Evolutionary conservation across 2,888 invertebrate species (phyloP), one percentile per base, ranked within the genome.

Genomic region (Aplocera efformata): DNA sequence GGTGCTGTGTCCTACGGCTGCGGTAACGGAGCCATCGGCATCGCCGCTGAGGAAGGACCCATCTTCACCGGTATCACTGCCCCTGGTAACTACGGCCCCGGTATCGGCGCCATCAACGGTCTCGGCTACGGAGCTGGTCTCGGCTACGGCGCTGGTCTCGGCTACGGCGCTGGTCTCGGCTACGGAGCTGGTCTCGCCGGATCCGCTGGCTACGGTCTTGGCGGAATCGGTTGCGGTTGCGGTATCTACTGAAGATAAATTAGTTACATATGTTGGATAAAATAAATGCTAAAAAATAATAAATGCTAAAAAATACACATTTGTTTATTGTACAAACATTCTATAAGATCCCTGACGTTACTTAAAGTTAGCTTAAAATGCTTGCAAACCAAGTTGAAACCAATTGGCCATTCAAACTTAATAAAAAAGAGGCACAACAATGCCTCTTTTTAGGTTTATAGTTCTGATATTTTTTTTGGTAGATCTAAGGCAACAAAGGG

Each of bases 1-100:
- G 65, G 65, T 7, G 47, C 50, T 3, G 58, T 70, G 9, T 35
- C 53, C 0, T 70, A 72, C 34, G 60, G 65, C n/a, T 68, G 70
- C 32, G 71, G 71, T 1, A 33, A 43, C 17, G 59, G 59, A 4
- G 28, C 33, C 7, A 44, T 56, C 5, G 40, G 50, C 29, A 42
- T 37, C 43, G 29, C 28, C n/a, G n/a, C 7, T 8, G 42, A 46
- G 30, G 38, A 27, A 1, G 46, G 46, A 1, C 37, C 33, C 10
- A 32, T 37, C 22, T 11, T 10, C 13, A 48, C 48, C n/a, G 48
- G 48, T 7, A 42, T 45, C 20, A 25, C 41, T 1, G 3, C 5
- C 10, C 25, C 28, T 8, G 31, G 22, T 1, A 20, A 10, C 22
- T 36, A 23, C 27, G 33, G 17, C 9, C 26, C 40, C 6, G 30